Conservation (phyloP, 2,888 invertebrate genomes). For the Tubiluchus corallicola region DNA sequence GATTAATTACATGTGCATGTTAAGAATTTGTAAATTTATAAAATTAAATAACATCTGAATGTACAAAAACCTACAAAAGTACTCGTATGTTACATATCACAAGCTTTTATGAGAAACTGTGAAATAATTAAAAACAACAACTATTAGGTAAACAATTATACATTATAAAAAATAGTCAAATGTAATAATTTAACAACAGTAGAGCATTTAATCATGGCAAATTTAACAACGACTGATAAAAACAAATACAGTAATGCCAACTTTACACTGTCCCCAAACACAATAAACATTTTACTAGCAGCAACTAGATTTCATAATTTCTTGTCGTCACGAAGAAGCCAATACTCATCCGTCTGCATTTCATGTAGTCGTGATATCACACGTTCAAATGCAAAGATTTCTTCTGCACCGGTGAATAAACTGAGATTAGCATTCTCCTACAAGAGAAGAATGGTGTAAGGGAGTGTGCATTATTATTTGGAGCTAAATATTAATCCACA, state of each 20-base stretch:
- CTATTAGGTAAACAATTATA: no score
- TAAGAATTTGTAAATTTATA: no score
- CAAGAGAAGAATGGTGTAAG: constrained; percentile 15
- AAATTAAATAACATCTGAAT: no score
- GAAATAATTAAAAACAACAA: no score
- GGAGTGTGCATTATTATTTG: no score
- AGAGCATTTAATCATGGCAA: background rate
- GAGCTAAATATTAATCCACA: no score
- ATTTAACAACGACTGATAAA: background rate
- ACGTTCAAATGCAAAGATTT: constrained; percentile 86
- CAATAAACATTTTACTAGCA: no score
- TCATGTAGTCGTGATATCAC: constrained; percentile 79
- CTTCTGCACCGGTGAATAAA: constrained; percentile 93
- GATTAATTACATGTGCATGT: no score
- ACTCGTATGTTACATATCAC: no score
- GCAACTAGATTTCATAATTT: no score
- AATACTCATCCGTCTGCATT: constrained; percentile 89
- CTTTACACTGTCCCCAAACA: background rate
- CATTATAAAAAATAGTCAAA: background rate
- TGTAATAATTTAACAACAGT: background rate
- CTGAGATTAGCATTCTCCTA: constrained; percentile 60
- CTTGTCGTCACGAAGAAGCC: constrained; percentile 35
- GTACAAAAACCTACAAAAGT: no score
- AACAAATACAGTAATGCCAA: background rate
- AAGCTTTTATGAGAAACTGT: no score